Conservation (phyloP, 2,797 vertebrate species). For the Gymnothorax reevesii region DNA sequence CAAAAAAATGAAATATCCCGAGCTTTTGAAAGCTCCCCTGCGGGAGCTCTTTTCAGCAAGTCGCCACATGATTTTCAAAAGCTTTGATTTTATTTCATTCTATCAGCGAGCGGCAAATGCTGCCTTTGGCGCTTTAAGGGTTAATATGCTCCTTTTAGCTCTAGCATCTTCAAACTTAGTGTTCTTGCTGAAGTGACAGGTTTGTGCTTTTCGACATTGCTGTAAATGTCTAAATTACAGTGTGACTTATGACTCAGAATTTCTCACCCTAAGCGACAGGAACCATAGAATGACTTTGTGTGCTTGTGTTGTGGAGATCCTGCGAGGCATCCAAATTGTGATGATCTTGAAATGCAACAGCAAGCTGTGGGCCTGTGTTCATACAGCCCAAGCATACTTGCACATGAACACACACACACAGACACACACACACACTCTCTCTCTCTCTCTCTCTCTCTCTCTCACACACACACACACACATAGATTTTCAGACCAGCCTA, state of each 20-base stretch:
- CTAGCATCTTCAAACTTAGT: background rate
- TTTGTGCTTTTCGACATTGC: background rate
- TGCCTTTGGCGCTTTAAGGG: no score
- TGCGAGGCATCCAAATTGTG: background rate
- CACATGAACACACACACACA: background rate
- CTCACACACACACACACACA: background rate
- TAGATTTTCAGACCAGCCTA: background rate
- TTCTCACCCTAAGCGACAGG: background rate
- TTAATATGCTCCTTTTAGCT: background rate
- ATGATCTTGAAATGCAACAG: background rate
- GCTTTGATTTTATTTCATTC: no score
- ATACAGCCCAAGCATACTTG: background rate
- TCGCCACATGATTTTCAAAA: no score
- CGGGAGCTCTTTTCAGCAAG: no score
- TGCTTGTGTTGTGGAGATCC: background rate
- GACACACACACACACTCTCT: background rate
- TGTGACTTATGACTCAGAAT: background rate
- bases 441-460: background rate
- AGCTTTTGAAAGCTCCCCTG: no score
- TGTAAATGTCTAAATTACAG: background rate
- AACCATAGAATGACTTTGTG: background rate
- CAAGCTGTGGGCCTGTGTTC: background rate
- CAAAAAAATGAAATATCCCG: no score
- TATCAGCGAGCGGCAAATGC: no score
- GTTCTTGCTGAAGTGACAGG: background rate